A percentile compares a stretch with the other conserved stretches of the same genome.
Conservation (phyloP, 2,888 invertebrate genomes). For the Harpalus rufipes region DNA sequence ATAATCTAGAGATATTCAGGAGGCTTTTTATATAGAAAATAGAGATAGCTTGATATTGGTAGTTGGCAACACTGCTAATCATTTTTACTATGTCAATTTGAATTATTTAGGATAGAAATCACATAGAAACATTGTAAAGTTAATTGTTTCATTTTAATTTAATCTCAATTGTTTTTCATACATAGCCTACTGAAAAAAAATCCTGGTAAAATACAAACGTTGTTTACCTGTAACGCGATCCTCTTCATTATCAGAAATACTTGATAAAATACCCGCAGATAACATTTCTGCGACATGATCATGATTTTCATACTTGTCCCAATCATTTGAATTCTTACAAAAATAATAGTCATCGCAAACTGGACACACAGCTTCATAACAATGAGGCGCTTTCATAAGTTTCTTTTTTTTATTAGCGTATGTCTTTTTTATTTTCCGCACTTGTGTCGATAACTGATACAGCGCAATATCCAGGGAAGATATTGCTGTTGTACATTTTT, state of each 20-base stretch:
- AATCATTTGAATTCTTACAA: conserved; percentile 9
- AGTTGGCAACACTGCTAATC: no score
- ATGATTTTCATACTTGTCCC: conserved; percentile 31
- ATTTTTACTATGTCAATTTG: no score
- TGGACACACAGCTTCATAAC: conserved; percentile 24
- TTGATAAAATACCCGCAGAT: conserved; percentile 10
- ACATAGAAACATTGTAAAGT: no score
- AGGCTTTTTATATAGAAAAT: no score
- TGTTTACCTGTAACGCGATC: conserved; percentile 14
- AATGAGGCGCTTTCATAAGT: background rate
- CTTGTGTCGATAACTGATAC: conserved; percentile 6
- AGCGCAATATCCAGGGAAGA: background rate
- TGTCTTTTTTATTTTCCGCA: conserved; percentile 7
- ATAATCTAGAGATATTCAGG: no score
- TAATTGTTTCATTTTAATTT: no score
- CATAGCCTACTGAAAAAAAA: no score
- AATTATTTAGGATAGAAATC: no score
- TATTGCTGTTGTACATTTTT: conserved; percentile 17
- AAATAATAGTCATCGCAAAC: conserved; percentile 4
- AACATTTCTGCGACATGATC: conserved; percentile 41
- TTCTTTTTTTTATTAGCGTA: background rate
- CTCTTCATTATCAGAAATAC: background rate
- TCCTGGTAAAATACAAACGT: no score
- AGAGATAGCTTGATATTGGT: no score
- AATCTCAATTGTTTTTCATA: no score